Base-by-base conservation (phyloP, 2,113 vertebrate species). In the Turnix velox region DNA sequence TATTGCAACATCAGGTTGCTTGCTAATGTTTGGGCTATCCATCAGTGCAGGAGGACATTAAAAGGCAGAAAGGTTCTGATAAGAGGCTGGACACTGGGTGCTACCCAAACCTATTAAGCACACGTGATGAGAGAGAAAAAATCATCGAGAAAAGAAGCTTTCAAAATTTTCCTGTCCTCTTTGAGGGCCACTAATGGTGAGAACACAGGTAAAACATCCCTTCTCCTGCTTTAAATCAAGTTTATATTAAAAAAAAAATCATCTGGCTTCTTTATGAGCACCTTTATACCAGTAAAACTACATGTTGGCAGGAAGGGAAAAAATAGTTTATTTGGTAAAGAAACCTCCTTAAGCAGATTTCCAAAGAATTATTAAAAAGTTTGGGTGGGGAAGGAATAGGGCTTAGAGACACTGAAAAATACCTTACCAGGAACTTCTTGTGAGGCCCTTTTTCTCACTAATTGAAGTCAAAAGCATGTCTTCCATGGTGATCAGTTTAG, bases 1-100 rank as follows among this genome's bases (percentile, higher is more conserved):
- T 92, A 19, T 93, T 96, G 94, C 95, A 94, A 89, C 94, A 96
- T 80, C 48, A 91, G 84, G 63, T 89, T 92, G 63, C 84, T 83
- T 67, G 74, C 71, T 96, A 59, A 90, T 93, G 63, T 92, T 93
- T 83, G 83, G 89, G 67, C 84, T 84, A 95, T 94, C 84, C 84
- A 94, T 95, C 92, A 89, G 39, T 63, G 66, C 57, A 18, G 43
- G 37, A 89, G 63, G 71, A 84, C 28, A 2, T 93, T 86, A 90
- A 94, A 84, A 91, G 88, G 86, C 65, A 91, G 87, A 76, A 72
- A 51, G 35, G 61, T 31, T 82, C 85, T 91, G 95, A 95, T 90
- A 95, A 93, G 61, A 86, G 72, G 28, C 66, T 92, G 90, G 78
- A 43, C 18, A 3, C 15, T 87, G 87, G 71, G 68, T 83, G 17